Conservation (phyloP, 2,797 vertebrate genomes). For the Gallinago solitaria region DNA sequence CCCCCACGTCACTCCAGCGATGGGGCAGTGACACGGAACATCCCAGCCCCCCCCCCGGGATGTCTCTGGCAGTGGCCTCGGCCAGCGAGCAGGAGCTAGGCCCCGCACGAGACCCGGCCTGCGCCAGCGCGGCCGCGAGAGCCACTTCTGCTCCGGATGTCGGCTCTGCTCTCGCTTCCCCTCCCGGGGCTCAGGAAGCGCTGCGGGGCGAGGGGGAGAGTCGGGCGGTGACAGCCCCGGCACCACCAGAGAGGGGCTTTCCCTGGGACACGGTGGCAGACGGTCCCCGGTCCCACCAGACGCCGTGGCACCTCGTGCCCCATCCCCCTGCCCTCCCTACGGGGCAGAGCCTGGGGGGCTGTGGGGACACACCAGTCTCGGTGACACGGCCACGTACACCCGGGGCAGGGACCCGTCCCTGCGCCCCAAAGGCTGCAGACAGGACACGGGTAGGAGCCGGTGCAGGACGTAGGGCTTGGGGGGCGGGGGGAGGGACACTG, state of each 20-base stretch:
- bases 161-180: constrained; percentile 17
- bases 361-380: accelerated
- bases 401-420: background rate
- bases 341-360: accelerated
- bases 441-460: background rate
- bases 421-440: accelerated
- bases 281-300: accelerated
- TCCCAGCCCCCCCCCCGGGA: background rate
- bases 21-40: background rate
- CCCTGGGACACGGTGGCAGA: background rate
- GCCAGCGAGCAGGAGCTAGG: background rate
- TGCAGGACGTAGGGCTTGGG: background rate
- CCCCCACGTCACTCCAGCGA: background rate
- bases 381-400: background rate
- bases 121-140: background rate
- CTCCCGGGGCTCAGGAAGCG: constrained; percentile 7
- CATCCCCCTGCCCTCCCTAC: accelerated
- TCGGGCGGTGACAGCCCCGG: background rate
- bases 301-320: accelerated
- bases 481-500: no score
- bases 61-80: background rate
- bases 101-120: background rate
- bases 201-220: background rate
- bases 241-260: background rate
- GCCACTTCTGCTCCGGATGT: constrained; percentile 53